phyloP scores from a whole-genome alignment of 2,113 vertebrate genomes.

The Trochalopteron elliotii region DNA sequence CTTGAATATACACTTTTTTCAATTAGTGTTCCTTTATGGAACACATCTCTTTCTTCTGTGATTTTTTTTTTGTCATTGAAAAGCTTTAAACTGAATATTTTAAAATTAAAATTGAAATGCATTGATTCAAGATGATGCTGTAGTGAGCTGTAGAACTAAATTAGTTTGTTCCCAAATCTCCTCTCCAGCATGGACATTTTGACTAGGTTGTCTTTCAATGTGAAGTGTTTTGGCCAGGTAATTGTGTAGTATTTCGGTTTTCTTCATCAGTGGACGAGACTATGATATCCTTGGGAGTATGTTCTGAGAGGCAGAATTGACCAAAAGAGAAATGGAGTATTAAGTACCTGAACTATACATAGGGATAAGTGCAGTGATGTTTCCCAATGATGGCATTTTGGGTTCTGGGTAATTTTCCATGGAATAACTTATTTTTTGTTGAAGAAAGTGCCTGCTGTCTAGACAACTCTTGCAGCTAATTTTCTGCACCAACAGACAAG shows the following conservation, averaged over 20 bases:
- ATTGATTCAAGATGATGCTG: neutral
- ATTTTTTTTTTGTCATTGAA: neutral
- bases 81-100: neutral
- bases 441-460: neutral
- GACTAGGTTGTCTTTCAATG: neutral
- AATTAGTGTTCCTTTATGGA: neutral
- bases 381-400: neutral
- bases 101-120: neutral
- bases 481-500: neutral
- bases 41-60: neutral
- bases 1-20: neutral
- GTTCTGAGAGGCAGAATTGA: neutral
- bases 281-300: neutral
- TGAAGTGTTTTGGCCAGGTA: neutral
- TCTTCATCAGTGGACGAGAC: neutral
- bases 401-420: neutral
- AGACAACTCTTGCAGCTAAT: neutral
- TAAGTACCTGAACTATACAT: neutral
- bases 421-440: neutral
- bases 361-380: fast-evolving
- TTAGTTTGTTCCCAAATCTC: neutral
- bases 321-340: neutral
- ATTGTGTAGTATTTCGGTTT: neutral
- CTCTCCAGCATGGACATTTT: neutral
- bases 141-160: neutral